phyloP scores from a whole-genome alignment of 1,140 invertebrate genomes.

The Physella acuta region DNA sequence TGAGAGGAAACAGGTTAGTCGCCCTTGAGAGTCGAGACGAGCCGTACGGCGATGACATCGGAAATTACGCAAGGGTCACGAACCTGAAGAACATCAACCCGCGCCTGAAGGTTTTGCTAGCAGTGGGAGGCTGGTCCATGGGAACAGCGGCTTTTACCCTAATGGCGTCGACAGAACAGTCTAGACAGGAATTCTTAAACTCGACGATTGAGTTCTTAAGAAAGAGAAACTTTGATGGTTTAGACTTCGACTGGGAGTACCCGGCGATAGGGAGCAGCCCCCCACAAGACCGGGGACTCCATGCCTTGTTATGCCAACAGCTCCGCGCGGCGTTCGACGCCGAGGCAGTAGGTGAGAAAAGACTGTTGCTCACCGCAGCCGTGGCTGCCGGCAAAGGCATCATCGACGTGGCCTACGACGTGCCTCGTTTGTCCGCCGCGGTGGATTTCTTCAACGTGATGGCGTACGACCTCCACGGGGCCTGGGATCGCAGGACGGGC shows the following conservation, averaged over 20 bases:
- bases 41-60: constrained; percentile 32
- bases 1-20: constrained; percentile 61
- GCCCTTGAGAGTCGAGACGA: constrained; percentile 52
- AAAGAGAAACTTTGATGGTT: constrained; percentile 87
- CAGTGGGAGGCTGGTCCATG: constrained; percentile 93
- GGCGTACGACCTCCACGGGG: constrained; percentile 90
- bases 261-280: constrained; percentile 65
- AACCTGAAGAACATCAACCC: constrained; percentile 85
- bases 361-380: constrained; percentile 86
- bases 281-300: constrained; percentile 70
- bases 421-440: constrained; percentile 63
- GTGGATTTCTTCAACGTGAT: constrained; percentile 85
- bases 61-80: constrained; percentile 58
- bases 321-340: constrained; percentile 84
- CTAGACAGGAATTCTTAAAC: constrained; percentile 77
- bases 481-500: constrained; percentile 81
- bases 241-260: constrained; percentile 98
- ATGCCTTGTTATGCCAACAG: constrained; percentile 64
- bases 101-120: constrained; percentile 84
- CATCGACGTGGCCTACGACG: constrained; percentile 90
- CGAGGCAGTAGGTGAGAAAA: constrained; percentile 78
- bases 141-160: constrained; percentile 83
- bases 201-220: constrained; percentile 89
- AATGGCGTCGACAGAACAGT: constrained; percentile 63
- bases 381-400: constrained; percentile 89